These are phyloP conservation scores for Dryadula phaetusa DNA, from an alignment of 2,888 invertebrate species.

Conservation along the genomic window DNA sequence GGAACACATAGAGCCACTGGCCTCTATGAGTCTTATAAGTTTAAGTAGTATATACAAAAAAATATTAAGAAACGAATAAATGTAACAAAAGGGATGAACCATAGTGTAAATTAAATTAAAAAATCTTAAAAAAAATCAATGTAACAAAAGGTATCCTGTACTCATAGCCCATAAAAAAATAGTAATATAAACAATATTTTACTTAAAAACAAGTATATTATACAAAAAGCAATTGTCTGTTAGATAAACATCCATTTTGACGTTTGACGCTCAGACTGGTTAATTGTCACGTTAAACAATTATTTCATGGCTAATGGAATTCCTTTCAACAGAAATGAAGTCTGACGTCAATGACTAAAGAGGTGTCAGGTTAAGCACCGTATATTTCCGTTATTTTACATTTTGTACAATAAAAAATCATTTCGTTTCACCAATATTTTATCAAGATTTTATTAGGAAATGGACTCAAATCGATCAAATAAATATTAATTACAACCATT, in stretches of 20 bases:
- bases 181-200: background rate
- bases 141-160: too few relatives aligned
- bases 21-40: too few relatives aligned
- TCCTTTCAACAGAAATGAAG: conserved; percentile 18
- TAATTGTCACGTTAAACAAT: conserved; percentile 25
- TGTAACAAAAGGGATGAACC: too few relatives aligned
- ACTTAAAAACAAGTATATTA: conserved; percentile 4
- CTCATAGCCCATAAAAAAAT: too few relatives aligned
- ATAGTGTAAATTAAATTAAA: too few relatives aligned
- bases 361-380: conserved; percentile 16
- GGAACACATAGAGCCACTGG: too few relatives aligned
- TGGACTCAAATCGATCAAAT: too few relatives aligned
- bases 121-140: too few relatives aligned
- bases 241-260: conserved; percentile 19
- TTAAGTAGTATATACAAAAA: too few relatives aligned
- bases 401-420: background rate
- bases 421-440: background rate
- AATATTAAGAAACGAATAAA: too few relatives aligned
- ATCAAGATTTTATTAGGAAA: too few relatives aligned
- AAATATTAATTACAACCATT: background rate
- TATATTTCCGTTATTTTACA: background rate
- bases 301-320: conserved; percentile 24
- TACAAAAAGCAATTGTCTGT: conserved; percentile 15
- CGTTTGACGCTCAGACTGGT: conserved; percentile 15
- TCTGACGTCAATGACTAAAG: conserved; percentile 23